These are phyloP conservation scores for Cinara cedri DNA, from an alignment of 2,888 invertebrate species.

Conservation along the genomic window DNA sequence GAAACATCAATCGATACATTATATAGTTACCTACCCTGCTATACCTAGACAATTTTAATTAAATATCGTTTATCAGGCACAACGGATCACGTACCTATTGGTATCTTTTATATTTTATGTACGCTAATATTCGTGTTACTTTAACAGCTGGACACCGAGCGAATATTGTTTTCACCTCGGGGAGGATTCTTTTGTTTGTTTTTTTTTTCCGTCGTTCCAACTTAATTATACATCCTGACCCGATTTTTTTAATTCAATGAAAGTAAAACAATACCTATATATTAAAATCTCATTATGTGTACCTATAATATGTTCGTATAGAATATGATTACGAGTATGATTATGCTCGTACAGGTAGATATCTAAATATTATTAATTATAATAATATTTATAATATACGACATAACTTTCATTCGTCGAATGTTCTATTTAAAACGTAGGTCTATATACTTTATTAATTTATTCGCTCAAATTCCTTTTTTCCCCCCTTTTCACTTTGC, in stretches of 20 bases:
- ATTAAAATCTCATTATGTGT: slow-evolving; percentile 17
- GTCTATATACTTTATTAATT: slow-evolving; percentile 37
- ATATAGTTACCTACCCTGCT: too few relatives aligned
- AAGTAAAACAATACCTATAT: slow-evolving; percentile 32
- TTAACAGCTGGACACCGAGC: slow-evolving; percentile 50
- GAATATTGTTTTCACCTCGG: slow-evolving; percentile 55
- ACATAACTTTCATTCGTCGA: slow-evolving; percentile 35
- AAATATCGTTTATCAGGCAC: slow-evolving; percentile 53
- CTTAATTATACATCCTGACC: slow-evolving; percentile 48
- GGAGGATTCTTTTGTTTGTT: slow-evolving; percentile 52
- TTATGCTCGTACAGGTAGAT: too few relatives aligned
- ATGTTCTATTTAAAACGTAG: slow-evolving; percentile 32
- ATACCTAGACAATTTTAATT: slow-evolving; percentile 49
- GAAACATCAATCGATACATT: slow-evolving; percentile 37
- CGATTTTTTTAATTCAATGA: slow-evolving; percentile 35
- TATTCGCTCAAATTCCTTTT: slow-evolving; percentile 25
- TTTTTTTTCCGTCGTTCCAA: slow-evolving; percentile 11
- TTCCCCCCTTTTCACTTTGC: slow-evolving; percentile 10
- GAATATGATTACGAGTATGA: too few relatives aligned
- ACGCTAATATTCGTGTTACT: slow-evolving; percentile 47
- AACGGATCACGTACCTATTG: slow-evolving; percentile 30
- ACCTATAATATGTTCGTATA: too few relatives aligned
- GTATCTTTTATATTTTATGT: slow-evolving; percentile 36
- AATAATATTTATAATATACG: slow-evolving; percentile 17
- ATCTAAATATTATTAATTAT: neutral